These are phyloP conservation scores for Pachyrhynchus sulphureomaculatus DNA, from an alignment of 1,140 invertebrate species.

Conservation along the genomic window DNA sequence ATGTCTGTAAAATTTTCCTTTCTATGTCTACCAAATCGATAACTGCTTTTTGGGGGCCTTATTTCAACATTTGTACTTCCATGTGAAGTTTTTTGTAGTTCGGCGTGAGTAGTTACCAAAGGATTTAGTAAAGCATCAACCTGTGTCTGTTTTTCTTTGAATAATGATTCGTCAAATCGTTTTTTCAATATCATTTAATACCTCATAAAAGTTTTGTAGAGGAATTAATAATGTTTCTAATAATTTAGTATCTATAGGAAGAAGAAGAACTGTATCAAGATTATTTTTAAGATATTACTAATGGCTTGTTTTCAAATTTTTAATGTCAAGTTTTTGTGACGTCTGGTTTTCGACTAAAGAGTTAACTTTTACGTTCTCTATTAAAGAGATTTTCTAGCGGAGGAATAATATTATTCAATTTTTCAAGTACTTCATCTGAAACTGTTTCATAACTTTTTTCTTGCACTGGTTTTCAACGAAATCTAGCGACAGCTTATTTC, in stretches of 20 bases:
- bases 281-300: conserved; percentile 11
- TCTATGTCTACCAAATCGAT: not conserved
- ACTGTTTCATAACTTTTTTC: conserved; percentile 2
- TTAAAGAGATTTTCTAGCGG: conserved; percentile 28
- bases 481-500: conserved; percentile 8
- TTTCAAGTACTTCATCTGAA: not conserved
- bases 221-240: conserved; percentile 17
- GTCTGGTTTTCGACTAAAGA: conserved; percentile 12
- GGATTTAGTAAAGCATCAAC: conserved; percentile 11
- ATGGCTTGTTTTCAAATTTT: conserved; percentile 6
- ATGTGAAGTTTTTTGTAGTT: conserved; percentile 2
- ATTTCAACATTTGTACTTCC: not conserved
- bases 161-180: too few species aligned
- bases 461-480: conserved; percentile 2
- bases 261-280: conserved; percentile 20
- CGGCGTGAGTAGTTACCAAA: not conserved
- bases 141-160: not conserved
- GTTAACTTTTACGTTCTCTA: conserved; percentile 33
- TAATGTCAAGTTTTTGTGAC: conserved; percentile 3
- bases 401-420: conserved; percentile 11
- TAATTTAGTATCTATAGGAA: conserved; percentile 12
- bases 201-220: conserved; percentile 17
- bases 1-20: conserved; percentile 3
- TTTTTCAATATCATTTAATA: conserved; percentile 10
- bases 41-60: conserved; percentile 14